Percentiles rank a stretch among this genome's conserved stretches.
phyloP scores from a whole-genome alignment of 2,888 invertebrate species.

The Selenia dentaria region DNA sequence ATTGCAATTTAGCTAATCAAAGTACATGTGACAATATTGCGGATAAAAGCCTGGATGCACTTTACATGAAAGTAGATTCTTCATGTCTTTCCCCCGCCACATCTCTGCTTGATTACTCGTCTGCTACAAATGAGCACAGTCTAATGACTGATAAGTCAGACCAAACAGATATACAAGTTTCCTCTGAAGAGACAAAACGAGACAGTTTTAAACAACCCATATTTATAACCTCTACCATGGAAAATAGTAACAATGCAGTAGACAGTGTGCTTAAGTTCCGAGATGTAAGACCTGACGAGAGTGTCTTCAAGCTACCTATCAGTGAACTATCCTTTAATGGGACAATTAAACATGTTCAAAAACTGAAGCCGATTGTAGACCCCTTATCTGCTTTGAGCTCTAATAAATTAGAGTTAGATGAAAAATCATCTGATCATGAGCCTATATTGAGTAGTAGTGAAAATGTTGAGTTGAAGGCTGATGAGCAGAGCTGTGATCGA shows the following conservation, averaged over 20 bases:
- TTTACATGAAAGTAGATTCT: slow-evolving; percentile 58
- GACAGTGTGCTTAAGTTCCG: slow-evolving; percentile 74
- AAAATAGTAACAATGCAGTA: slow-evolving; percentile 80
- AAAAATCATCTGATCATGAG: slow-evolving; percentile 45
- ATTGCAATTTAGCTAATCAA: slow-evolving; percentile 45
- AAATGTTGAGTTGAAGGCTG: slow-evolving; percentile 31
- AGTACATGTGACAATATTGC: slow-evolving; percentile 43
- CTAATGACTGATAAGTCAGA: slow-evolving; percentile 66
- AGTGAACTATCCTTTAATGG: slow-evolving; percentile 78
- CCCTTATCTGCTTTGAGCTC: slow-evolving; percentile 68
- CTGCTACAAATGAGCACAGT: slow-evolving; percentile 59
- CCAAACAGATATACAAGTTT: slow-evolving; percentile 56
- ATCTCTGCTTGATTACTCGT: slow-evolving; percentile 60
- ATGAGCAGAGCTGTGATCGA: slow-evolving; percentile 39
- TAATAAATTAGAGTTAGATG: slow-evolving; percentile 49
- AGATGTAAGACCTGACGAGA: slow-evolving; percentile 60
- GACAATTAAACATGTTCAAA: slow-evolving; percentile 76
- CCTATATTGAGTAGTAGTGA: slow-evolving; percentile 33
- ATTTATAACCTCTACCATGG: slow-evolving; percentile 79
- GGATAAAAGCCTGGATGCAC: slow-evolving; percentile 56
- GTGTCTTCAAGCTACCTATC: slow-evolving; percentile 74
- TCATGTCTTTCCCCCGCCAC: slow-evolving; percentile 55
- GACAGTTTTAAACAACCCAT: slow-evolving; percentile 61
- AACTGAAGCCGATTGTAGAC: slow-evolving; percentile 74
- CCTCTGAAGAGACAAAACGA: slow-evolving; percentile 68